Evolutionary conservation across 2,113 vertebrate genomes (phyloP).

Genomic region (Stigmatopora nigra): DNA sequence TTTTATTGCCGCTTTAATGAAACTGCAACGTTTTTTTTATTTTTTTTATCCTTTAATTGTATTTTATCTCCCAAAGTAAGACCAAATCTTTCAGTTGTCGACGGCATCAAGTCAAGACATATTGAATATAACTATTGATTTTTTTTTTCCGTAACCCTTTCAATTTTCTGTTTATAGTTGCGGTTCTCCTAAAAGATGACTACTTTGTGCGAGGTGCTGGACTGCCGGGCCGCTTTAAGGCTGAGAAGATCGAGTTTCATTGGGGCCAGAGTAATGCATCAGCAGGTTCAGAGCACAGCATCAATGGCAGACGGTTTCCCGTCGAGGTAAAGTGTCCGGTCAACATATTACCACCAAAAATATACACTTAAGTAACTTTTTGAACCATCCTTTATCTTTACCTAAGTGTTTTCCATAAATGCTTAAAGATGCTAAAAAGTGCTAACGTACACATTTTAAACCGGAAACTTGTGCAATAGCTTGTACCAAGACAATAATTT

Average conservation of each 20-base stretch:
- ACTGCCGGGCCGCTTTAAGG: constrained; percentile 92
- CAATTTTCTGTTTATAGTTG: constrained; percentile 70
- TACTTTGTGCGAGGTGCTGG: constrained; percentile 93
- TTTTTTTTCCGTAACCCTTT: neutral
- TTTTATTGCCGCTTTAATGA: constrained; percentile 5
- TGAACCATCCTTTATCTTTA: too few relatives aligned
- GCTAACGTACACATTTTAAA: neutral
- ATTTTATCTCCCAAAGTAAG: neutral
- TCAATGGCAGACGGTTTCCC: constrained; percentile 87
- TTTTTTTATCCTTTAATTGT: neutral
- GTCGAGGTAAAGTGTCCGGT: constrained; percentile 77
- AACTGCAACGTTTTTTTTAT: neutral
- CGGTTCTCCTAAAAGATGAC: constrained; percentile 91
- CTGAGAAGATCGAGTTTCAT: constrained; percentile 97
- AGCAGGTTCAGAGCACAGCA: constrained; percentile 91
- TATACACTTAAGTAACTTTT: constrained; percentile 1
- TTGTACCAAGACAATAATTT: neutral
- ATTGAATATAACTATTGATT: neutral
- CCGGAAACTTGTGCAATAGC: neutral
- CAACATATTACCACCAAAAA: constrained; percentile 31
- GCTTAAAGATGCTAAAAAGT: neutral
- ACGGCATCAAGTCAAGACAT: neutral
- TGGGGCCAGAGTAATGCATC: constrained; percentile 95
- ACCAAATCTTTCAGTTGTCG: neutral
- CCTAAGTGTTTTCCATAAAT: constrained; percentile 5